Evolutionary conservation across 2,113 vertebrate genomes (phyloP), one percentile per base, ranked within the genome.

Genomic region (Poeciliopsis retropinna): DNA sequence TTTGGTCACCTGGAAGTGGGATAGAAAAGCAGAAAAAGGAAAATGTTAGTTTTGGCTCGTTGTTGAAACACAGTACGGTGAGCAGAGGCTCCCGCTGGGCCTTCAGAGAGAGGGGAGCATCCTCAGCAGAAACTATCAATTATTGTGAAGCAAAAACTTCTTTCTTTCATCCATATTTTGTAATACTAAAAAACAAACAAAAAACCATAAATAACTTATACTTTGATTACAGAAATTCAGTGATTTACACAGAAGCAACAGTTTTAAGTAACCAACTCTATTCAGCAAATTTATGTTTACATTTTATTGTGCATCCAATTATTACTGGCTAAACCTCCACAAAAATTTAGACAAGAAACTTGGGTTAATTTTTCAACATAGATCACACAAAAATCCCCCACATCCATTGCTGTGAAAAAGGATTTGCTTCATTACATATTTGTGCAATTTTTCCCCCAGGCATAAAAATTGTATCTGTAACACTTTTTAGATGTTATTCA

Each of bases 1-100:
- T 71, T 95, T 96, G 64, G 97, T 98, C 90, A 99, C 88, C 97
- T 99, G 85, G 66, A 85, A 81, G 76, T n/a, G 44, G 70, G 68
- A 39, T 25, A 60, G 67, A 83, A 82, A 76, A 10, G 30, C 34
- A 87, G 65, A 44, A 80, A 41, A 86, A 79, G 80, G 84, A 31
- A 85, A 82, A 80, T 76, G 47, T 90, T 83, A 86, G 70, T 64
- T 67, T 85, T 83, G 80, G 81, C 62, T 72, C 4, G 8, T 30
- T 11, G 73, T 60, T 65, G 57, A 74, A 60, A 68, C 19, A 41
- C 17, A 63, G 60, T 66, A 39, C 1, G 5, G 71, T 37, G 66
- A 67, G 75, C 30, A 65, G 47, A 85, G 69, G 72, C 19, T 81
- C 67, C 68, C 60, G 54, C 1, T 19, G 60, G 61, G 60, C 44